Percentiles rank a stretch among this genome's conserved stretches.
These are phyloP conservation scores for Drosophila macrospina DNA, from an alignment of 2,888 invertebrate genomes.

Conservation along the genomic window DNA sequence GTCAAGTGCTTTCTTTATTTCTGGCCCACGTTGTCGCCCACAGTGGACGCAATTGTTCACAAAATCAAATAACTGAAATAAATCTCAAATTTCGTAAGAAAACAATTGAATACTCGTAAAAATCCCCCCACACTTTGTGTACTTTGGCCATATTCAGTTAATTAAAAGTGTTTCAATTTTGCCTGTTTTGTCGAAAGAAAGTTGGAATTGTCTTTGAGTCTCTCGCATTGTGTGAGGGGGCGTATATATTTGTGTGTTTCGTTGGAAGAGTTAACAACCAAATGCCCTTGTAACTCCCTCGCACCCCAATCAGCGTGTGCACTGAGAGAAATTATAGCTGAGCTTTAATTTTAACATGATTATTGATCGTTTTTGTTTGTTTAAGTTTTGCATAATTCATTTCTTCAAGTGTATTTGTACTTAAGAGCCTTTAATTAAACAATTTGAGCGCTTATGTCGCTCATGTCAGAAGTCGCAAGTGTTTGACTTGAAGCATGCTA, in stretches of 20 bases:
- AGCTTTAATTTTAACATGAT: too few relatives aligned
- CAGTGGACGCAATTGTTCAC: constrained; percentile 13
- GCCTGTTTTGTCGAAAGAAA: constrained; percentile 50
- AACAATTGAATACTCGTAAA: constrained; percentile 21
- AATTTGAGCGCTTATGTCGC: constrained; percentile 55
- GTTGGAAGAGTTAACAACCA: constrained; percentile 29
- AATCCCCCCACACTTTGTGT: constrained; percentile 50
- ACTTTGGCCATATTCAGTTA: constrained; percentile 67
- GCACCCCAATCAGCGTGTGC: constrained; percentile 7
- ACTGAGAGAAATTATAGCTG: constrained; percentile 37
- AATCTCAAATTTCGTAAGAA: constrained; percentile 37
- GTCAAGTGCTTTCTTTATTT: constrained; percentile 56
- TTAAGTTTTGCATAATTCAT: neutral
- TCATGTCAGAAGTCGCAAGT: constrained; percentile 69
- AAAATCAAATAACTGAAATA: constrained; percentile 36
- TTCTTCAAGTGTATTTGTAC: constrained; percentile 29
- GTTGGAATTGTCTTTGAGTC: constrained; percentile 54
- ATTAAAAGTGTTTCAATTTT: constrained; percentile 66
- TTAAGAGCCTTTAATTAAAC: constrained; percentile 70
- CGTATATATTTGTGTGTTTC: constrained; percentile 10
- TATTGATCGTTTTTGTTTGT: neutral
- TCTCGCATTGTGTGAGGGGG: constrained; percentile 28
- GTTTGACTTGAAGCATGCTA: constrained; percentile 68
- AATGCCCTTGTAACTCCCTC: constrained; percentile 57
- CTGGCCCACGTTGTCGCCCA: constrained; percentile 60